Evolutionary conservation across 2,113 vertebrate genomes (phyloP).

Genomic region (Spilogale gracilis): DNA sequence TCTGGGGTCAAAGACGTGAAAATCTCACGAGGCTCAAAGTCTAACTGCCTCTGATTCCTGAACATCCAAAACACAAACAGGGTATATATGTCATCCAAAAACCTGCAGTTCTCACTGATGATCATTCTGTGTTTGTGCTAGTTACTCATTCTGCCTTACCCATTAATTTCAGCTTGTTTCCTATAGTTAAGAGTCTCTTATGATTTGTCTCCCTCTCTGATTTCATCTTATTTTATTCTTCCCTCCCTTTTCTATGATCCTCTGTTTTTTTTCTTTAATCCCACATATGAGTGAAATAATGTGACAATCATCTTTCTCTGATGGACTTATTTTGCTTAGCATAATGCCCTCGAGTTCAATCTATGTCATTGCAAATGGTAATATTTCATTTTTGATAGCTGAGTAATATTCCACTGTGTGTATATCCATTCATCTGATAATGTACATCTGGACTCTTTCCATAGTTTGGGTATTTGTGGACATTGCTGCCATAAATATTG

Average conservation of each 20-base stretch:
- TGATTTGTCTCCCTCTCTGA: not conserved
- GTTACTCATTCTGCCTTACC: not conserved
- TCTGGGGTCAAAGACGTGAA: slow-evolving; percentile 2
- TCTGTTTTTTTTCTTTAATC: not conserved
- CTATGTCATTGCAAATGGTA: not conserved
- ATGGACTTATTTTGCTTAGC: not conserved
- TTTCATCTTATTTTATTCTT: not conserved
- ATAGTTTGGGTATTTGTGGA: not conserved
- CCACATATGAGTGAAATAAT: not conserved
- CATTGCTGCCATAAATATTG: not conserved
- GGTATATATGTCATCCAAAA: not conserved
- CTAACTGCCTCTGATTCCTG: not conserved
- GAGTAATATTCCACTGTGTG: not conserved
- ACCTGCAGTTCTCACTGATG: accelerated
- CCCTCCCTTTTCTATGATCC: no score
- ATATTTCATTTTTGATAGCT: not conserved
- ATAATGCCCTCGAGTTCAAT: not conserved
- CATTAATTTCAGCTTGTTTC: not conserved
- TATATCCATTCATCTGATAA: not conserved
- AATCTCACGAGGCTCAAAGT: not conserved
- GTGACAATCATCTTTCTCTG: not conserved
- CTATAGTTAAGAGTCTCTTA: not conserved
- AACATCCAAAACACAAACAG: not conserved
- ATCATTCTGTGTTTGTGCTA: not conserved
- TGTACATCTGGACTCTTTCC: not conserved